These are phyloP conservation scores for Meloidogyne hapla DNA, from an alignment of 1,140 invertebrate species.

Conservation along the genomic window DNA sequence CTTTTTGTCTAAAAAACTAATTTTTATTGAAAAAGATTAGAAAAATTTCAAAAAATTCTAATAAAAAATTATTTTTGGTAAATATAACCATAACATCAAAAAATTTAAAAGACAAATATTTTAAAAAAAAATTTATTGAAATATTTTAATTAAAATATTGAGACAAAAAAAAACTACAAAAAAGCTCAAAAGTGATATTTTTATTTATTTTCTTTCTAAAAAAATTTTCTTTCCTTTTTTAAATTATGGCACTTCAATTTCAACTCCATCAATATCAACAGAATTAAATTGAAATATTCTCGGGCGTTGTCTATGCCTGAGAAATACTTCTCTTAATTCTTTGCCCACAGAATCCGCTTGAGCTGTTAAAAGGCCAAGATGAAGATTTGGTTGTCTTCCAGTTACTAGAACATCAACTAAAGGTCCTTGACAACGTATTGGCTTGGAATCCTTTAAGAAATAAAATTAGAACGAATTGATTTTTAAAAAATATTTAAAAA, in stretches of 20 bases:
- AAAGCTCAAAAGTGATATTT: neutral
- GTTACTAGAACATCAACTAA: conserved; percentile 16
- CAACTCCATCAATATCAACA: conserved; percentile 42
- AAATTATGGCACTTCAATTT: conserved; percentile 38
- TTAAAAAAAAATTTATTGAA: neutral
- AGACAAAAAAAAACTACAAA: neutral
- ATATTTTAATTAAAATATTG: neutral
- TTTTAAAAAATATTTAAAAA: neutral
- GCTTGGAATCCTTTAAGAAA: conserved; percentile 8
- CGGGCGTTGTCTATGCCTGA: conserved; percentile 49
- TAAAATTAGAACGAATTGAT: neutral
- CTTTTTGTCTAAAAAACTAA: no score
- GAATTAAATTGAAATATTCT: conserved; percentile 56
- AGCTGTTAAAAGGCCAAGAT: conserved; percentile 25
- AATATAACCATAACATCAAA: no score
- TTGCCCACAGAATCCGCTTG: conserved; percentile 31
- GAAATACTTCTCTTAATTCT: conserved; percentile 42
- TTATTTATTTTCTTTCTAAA: neutral
- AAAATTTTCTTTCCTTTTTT: no score
- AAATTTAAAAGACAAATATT: no score
- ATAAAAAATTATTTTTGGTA: no score
- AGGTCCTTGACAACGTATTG: conserved; percentile 8
- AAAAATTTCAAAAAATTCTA: no score
- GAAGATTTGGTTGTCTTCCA: neutral
- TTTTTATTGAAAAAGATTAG: no score